phyloP scores from a whole-genome alignment of 2,888 invertebrate species.

The Steinernema scapterisci region DNA sequence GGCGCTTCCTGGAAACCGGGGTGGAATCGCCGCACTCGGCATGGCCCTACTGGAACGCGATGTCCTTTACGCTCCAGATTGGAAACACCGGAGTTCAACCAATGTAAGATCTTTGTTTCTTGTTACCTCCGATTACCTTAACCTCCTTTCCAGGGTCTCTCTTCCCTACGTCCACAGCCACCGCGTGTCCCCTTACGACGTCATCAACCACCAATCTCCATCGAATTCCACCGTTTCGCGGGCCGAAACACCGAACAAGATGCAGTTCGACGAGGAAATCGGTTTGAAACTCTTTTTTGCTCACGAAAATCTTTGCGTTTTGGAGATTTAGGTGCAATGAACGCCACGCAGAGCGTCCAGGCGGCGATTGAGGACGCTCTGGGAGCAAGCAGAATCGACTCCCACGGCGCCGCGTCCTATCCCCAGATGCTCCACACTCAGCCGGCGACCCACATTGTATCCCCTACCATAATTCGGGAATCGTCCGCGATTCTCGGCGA shows the following conservation, averaged over 20 bases:
- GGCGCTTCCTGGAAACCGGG: neutral
- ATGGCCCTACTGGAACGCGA: conserved; percentile 25
- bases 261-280: conserved; percentile 14
- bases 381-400: neutral
- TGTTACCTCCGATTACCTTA: neutral
- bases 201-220: neutral
- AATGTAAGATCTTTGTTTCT: neutral
- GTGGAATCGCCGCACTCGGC: conserved; percentile 14
- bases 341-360: conserved; percentile 20
- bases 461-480: neutral
- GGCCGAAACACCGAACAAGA: neutral
- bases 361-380: conserved; percentile 19
- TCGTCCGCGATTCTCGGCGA: conserved; percentile 16
- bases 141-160: neutral
- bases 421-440: neutral
- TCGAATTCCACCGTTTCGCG: neutral
- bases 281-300: neutral
- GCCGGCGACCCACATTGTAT: neutral
- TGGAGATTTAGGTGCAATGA: neutral
- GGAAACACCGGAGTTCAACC: conserved; percentile 3
- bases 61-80: conserved; percentile 13
- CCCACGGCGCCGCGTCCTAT: neutral
- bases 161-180: neutral
- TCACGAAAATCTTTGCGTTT: neutral
- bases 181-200: neutral